These are phyloP conservation scores for Streptopelia turtur DNA, from an alignment of 2,797 vertebrate genomes.

Conservation along the genomic window DNA sequence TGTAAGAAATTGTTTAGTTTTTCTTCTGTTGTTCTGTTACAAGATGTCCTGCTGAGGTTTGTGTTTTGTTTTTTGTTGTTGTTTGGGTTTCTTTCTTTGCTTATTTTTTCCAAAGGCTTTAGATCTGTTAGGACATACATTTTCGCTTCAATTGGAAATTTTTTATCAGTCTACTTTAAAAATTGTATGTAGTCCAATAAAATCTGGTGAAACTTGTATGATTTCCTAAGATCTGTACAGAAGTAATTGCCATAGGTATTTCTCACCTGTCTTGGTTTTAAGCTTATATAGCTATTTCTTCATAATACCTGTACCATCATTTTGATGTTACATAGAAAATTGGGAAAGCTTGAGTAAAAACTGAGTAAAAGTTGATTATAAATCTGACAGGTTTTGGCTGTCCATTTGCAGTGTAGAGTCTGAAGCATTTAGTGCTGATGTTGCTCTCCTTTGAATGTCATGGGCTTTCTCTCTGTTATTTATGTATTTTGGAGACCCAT, in stretches of 20 bases:
- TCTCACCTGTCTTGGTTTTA: neutral
- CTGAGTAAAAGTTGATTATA: neutral
- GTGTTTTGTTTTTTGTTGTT: neutral
- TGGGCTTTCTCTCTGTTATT: neutral
- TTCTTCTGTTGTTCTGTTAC: neutral
- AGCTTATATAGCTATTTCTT: neutral
- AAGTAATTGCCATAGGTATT: neutral
- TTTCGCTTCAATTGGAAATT: neutral
- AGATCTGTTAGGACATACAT: neutral
- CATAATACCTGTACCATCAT: accelerated
- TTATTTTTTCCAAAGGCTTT: neutral
- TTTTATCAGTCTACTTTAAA: neutral
- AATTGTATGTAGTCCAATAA: neutral
- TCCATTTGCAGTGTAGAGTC: neutral
- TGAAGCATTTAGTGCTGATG: neutral
- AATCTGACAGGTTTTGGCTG: neutral
- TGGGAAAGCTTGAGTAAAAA: neutral
- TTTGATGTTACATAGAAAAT: neutral
- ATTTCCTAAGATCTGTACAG: neutral
- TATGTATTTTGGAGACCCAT: neutral
- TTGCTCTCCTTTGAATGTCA: neutral
- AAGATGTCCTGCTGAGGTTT: neutral
- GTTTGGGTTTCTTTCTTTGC: neutral
- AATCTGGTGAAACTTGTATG: neutral
- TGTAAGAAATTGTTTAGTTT: neutral